Evolutionary conservation across 1,140 invertebrate species (phyloP).

Genomic region (Zaprionus ornatus): DNA sequence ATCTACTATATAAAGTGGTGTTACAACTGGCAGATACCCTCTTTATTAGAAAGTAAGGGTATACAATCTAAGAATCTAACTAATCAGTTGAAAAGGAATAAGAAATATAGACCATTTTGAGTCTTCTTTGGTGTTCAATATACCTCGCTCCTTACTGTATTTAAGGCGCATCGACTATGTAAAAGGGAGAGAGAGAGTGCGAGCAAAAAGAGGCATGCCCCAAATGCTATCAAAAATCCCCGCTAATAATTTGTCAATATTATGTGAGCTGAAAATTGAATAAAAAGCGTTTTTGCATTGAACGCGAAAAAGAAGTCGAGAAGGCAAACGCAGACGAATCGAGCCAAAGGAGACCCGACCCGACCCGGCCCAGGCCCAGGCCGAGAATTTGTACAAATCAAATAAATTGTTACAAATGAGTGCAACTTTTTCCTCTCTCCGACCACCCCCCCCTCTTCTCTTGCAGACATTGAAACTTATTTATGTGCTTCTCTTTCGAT

Average conservation of each 20-base stretch:
- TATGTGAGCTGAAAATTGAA: slow-evolving; percentile 83
- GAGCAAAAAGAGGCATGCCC: slow-evolving; percentile 3
- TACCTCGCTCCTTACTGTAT: background rate
- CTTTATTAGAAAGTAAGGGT: too few relatives aligned
- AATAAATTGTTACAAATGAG: slow-evolving; percentile 83
- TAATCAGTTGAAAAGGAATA: background rate
- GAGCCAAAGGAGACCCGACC: slow-evolving; percentile 15
- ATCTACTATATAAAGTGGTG: background rate
- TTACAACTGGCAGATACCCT: background rate
- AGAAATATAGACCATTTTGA: background rate
- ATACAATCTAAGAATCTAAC: too few relatives aligned
- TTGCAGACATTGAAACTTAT: slow-evolving; percentile 37
- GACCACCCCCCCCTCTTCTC: too few relatives aligned
- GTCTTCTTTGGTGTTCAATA: background rate
- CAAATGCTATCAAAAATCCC: slow-evolving; percentile 72
- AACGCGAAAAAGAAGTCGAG: slow-evolving; percentile 30
- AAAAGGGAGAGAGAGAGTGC: background rate
- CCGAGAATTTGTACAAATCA: slow-evolving; percentile 58
- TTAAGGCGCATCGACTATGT: slow-evolving; percentile 17
- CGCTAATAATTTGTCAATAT: slow-evolving; percentile 83
- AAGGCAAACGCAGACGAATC: slow-evolving; percentile 16
- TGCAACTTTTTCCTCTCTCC: slow-evolving; percentile 63
- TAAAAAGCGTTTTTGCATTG: slow-evolving; percentile 79
- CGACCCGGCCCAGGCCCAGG: background rate
- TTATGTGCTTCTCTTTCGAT: slow-evolving; percentile 54